Evolutionary conservation across 2,797 vertebrate species (phyloP).

Genomic region (Ataeniobius toweri): DNA sequence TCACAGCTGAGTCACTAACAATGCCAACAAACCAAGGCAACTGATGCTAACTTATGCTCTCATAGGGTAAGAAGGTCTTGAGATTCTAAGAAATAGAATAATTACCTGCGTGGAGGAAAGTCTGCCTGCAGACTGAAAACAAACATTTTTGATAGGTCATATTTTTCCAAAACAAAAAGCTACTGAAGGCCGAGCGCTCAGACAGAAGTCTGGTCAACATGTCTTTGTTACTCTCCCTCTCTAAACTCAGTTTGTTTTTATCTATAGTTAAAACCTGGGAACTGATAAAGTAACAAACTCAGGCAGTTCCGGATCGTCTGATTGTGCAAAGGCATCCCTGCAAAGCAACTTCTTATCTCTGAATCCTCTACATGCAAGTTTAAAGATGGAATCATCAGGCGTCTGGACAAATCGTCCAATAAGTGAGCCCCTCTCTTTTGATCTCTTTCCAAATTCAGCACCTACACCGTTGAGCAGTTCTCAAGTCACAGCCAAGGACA

Average conservation of each 20-base stretch:
- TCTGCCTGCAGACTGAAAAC: not conserved
- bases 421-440: conserved; percentile 11
- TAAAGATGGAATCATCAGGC: conserved; percentile 35
- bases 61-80: not conserved
- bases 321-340: conserved; percentile 1
- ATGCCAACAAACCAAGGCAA: not conserved
- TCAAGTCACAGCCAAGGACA: conserved; percentile 63
- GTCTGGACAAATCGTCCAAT: conserved; percentile 42
- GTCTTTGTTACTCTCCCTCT: not conserved
- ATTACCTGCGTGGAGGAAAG: not conserved
- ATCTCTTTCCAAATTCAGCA: conserved; percentile 28
- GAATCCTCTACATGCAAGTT: conserved; percentile 21
- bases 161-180: not conserved
- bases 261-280: too few relatives aligned
- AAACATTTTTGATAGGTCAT: not conserved
- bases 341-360: conserved; percentile 5
- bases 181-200: not conserved
- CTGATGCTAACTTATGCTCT: not conserved
- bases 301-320: not conserved
- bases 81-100: not conserved
- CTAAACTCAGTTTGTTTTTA: too few relatives aligned
- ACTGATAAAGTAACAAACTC: not conserved
- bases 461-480: conserved; percentile 54
- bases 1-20: not conserved
- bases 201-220: not conserved